These are phyloP conservation scores for Ptilorrhoa leucosticta DNA, from an alignment of 2,113 vertebrate species.

Conservation along the genomic window DNA sequence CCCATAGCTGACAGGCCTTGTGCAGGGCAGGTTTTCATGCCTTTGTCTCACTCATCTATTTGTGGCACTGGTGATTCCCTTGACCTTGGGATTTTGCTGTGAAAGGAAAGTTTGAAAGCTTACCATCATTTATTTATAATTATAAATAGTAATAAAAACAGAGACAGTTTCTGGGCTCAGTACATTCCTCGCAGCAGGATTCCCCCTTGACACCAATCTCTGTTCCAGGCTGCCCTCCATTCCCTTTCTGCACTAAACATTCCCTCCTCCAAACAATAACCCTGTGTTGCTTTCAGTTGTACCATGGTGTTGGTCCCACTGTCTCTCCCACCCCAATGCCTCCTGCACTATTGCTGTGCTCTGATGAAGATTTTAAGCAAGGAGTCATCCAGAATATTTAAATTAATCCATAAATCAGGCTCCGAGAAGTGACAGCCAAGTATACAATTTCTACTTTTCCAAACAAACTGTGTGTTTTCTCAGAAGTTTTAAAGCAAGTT, in stretches of 20 bases:
- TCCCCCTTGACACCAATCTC: not conserved
- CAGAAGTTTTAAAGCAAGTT: not conserved
- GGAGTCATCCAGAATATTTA: not conserved
- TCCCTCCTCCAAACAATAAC: not conserved
- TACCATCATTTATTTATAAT: not conserved
- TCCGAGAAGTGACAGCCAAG: not conserved
- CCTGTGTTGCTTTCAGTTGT: not conserved
- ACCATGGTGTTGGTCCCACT: not conserved
- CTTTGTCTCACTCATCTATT: not conserved
- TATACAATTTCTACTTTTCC: not conserved
- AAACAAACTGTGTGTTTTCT: not conserved
- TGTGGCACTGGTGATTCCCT: not conserved
- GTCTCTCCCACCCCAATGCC: not conserved
- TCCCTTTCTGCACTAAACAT: not conserved
- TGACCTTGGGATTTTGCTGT: not conserved
- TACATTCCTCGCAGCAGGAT: not conserved
- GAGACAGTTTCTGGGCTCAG: slow-evolving; percentile 38
- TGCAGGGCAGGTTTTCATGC: not conserved
- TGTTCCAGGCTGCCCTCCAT: not conserved
- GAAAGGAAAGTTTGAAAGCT: slow-evolving; percentile 5
- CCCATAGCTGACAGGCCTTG: rapidly evolving
- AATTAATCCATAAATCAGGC: not conserved
- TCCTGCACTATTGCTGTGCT: not conserved
- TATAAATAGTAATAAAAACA: slow-evolving; percentile 13
- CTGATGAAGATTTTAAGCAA: not conserved